Percentiles rank a stretch among this genome's conserved stretches.
Evolutionary conservation across 2,888 invertebrate species (phyloP).

Genomic region (Lycophotia porphyrea): DNA sequence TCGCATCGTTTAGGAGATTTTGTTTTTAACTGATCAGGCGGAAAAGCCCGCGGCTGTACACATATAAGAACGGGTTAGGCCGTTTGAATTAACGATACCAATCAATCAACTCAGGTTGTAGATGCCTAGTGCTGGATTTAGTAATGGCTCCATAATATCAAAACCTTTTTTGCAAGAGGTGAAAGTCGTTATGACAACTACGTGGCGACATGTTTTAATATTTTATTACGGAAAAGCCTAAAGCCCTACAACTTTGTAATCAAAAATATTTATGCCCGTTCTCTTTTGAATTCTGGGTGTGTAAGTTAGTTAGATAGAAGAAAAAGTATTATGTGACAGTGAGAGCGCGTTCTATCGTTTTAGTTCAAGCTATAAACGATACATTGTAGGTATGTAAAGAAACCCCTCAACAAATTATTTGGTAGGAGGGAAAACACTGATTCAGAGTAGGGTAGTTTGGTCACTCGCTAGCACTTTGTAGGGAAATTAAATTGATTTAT

Average conservation of each 20-base stretch:
- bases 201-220: background rate
- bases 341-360: conserved; percentile 14
- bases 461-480: conserved; percentile 14
- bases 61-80: conserved; percentile 21
- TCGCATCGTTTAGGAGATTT: no score
- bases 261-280: no score
- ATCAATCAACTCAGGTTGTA: conserved; percentile 38
- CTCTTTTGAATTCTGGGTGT: background rate
- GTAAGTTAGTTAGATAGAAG: background rate
- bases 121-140: conserved; percentile 20
- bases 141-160: conserved; percentile 15
- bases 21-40: no score
- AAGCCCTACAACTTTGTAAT: background rate
- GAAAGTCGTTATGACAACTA: conserved; percentile 26
- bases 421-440: conserved; percentile 6
- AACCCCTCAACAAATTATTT: conserved; percentile 16
- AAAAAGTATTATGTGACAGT: background rate
- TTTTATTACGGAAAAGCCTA: background rate
- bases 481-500: conserved; percentile 41
- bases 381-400: conserved; percentile 5
- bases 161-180: conserved; percentile 3
- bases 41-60: no score
- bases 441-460: conserved; percentile 10
- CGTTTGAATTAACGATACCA: conserved; percentile 31
- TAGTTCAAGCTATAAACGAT: conserved; percentile 8